These are phyloP conservation scores for Todus mexicanus DNA, from an alignment of 2,797 vertebrate genomes.

Conservation along the genomic window DNA sequence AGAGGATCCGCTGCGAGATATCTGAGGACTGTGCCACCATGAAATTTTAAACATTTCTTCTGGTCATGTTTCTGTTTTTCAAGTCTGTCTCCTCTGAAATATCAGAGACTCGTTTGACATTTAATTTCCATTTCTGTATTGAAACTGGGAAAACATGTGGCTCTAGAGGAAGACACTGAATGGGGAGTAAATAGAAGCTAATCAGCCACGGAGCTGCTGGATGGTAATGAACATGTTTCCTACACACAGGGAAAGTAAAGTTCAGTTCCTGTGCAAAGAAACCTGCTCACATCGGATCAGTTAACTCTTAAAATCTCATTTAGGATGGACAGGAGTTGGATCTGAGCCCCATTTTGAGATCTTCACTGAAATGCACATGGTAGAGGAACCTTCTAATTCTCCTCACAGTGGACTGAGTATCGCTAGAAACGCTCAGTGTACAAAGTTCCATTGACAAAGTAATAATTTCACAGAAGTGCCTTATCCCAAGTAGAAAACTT, in stretches of 20 bases:
- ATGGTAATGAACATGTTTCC: not conserved
- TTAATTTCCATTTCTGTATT: slow-evolving; percentile 27
- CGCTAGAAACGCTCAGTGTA: not conserved
- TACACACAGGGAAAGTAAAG: not conserved
- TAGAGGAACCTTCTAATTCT: not conserved
- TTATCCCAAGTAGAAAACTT: not conserved
- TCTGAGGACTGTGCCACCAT: not conserved
- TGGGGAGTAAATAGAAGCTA: not conserved
- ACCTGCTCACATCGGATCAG: not conserved
- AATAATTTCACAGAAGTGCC: not conserved
- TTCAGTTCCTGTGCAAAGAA: not conserved
- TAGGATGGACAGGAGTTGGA: not conserved
- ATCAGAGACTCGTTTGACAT: not conserved
- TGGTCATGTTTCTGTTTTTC: slow-evolving; percentile 1
- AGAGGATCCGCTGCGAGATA: not conserved
- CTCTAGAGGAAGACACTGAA: not conserved
- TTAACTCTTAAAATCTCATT: not conserved
- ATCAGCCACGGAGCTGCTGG: not conserved
- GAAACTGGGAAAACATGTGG: not conserved
- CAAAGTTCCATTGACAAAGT: not conserved
- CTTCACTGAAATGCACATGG: not conserved
- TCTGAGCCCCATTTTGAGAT: not conserved
- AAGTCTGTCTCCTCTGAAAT: slow-evolving; percentile 15
- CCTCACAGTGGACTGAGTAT: not conserved
- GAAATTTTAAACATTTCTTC: slow-evolving; percentile 5